Base-by-base conservation (phyloP, 2,888 invertebrate species). In the Acanthosoma haemorrhoidale region DNA sequence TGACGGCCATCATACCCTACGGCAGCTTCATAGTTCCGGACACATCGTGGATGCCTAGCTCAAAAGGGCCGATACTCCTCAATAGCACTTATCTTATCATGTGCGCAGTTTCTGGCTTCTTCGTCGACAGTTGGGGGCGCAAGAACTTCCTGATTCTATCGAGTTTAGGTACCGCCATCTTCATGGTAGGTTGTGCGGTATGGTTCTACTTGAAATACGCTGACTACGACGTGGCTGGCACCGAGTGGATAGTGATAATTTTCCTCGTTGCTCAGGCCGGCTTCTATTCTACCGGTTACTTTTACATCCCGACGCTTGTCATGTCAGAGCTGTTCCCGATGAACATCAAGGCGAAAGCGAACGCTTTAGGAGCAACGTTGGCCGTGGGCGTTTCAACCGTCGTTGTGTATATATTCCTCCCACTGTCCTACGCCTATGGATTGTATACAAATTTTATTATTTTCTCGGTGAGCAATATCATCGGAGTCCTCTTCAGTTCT, bases 251-350 rank as follows among this genome's bases (percentile, higher is more conserved):
- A 9, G 32, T 21, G 2, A 67, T 67, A 5, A 5, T 5, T 2
- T 32, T 51, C 18, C 51, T 67, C 3, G 18, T 67, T 9, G 13
- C 15, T 3, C 67, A 67, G 13, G 67, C 67, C 2, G 43, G 34
- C 4, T 51, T 67, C 5, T 67, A 57, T n/a, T 43, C 67, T 13
- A 34, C 25, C 2, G 67, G 67, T 0, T 51, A 34, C 51, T 67
- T 43, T 34, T 67, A 21, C 57, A 67, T 67, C 8, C 67, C 67
- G 1, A 31, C 67, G 6, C 51, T 67, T 8, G 29, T 67, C 2
- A 67, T 67, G 67, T 51, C 51, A 2, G 67, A 67, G 6, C 4
- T 67, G 25, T 67, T 67, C 36, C 67, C 67, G 2, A 67, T 67
- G 67, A 67, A 32, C 4, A 43, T 67, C 0, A 67, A 67, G n/a